A percentile compares a stretch with the other conserved stretches of the same genome.
Conservation (phyloP, 2,888 invertebrate genomes). For the Drosophila tanythrix region DNA sequence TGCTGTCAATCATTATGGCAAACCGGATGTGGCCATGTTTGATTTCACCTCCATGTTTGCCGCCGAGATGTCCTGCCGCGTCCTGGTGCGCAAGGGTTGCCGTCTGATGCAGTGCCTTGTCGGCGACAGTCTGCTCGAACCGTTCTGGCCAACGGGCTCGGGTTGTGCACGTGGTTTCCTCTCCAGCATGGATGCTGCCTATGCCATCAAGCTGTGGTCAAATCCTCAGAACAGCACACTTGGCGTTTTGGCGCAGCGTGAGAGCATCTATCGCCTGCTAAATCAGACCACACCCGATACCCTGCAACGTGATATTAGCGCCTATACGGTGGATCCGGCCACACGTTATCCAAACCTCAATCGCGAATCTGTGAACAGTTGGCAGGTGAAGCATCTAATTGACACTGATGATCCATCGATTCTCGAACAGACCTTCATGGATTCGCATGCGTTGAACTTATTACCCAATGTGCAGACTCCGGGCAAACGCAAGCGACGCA, state of each 20-base stretch:
- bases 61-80: constrained; percentile 96
- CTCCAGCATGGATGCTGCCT: constrained; percentile 97
- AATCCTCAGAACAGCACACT: constrained; percentile 88
- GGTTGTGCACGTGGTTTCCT: constrained; percentile 99
- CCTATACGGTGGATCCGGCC: constrained; percentile 94
- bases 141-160: constrained; percentile 99
- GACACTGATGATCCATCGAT: constrained; percentile 90
- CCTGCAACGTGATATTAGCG: constrained; percentile 94
- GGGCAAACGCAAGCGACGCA: constrained; percentile 83
- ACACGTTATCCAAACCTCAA: constrained; percentile 95
- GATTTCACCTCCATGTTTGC: constrained; percentile 99
- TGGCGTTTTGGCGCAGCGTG: constrained; percentile 96
- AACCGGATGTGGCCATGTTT: constrained; percentile 99
- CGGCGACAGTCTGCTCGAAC: constrained; percentile 98
- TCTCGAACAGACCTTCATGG: constrained; percentile 86
- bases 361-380: constrained; percentile 89
- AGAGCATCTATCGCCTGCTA: constrained; percentile 93
- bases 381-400: constrained; percentile 90
- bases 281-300: constrained; percentile 99
- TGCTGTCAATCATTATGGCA: constrained; percentile 98
- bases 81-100: constrained; percentile 90
- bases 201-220: constrained; percentile 95
- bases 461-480: constrained; percentile 88
- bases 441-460: constrained; percentile 86
- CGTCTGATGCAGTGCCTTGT: constrained; percentile 95